These are phyloP conservation scores for Salvator merianae DNA, from an alignment of 2,113 vertebrate species.

Conservation along the genomic window DNA sequence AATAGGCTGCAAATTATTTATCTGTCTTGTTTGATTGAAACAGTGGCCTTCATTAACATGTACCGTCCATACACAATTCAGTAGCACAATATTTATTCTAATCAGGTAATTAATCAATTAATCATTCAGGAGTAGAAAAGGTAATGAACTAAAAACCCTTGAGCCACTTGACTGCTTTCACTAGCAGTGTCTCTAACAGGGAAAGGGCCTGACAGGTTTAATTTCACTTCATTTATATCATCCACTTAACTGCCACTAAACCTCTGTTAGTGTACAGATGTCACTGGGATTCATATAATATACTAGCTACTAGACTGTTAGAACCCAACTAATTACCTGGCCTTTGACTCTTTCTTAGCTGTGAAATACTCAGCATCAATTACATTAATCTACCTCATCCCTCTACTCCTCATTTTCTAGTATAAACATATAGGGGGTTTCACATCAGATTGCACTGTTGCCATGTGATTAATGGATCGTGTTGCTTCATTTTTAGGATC, in stretches of 20 bases:
- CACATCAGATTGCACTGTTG: neutral
- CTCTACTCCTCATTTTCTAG: neutral
- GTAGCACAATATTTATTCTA: conserved; percentile 11
- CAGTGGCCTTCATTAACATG: neutral
- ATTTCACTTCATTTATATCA: neutral
- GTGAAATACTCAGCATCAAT: conserved; percentile 36
- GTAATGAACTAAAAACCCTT: neutral
- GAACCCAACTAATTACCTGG: conserved; percentile 4
- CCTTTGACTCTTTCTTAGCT: conserved; percentile 11
- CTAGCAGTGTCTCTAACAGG: neutral
- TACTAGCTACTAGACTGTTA: neutral
- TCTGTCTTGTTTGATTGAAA: neutral
- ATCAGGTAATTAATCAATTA: conserved; percentile 16
- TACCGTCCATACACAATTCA: neutral
- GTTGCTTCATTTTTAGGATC: conserved; percentile 44
- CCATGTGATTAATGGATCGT: conserved; percentile 29
- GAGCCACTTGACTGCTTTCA: neutral
- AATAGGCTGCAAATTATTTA: neutral
- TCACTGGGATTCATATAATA: neutral
- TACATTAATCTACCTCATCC: neutral
- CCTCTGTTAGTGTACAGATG: neutral
- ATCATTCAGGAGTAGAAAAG: neutral
- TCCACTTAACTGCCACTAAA: conserved; percentile 17
- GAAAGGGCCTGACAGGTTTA: neutral
- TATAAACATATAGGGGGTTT: conserved; percentile 12